phyloP scores from a whole-genome alignment of 2,888 invertebrate species.

The Calameuta pallipes region DNA sequence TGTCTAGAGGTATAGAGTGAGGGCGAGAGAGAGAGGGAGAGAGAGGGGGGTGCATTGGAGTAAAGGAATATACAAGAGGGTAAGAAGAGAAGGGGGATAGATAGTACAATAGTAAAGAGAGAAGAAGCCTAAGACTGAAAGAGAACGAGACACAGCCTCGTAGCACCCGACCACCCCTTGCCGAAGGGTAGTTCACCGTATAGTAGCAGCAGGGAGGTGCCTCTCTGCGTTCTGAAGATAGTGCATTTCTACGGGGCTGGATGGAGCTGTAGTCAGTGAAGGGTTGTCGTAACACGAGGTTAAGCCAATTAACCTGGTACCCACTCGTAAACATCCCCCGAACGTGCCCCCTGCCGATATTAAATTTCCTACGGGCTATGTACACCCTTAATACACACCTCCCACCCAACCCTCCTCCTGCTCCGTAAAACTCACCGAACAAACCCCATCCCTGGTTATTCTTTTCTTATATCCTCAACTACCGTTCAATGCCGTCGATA shows the following conservation, averaged over 20 bases:
- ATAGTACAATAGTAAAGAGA: too few relatives aligned
- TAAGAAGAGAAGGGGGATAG: conserved; percentile 9
- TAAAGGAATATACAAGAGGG: conserved; percentile 18
- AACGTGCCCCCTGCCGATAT: conserved; percentile 31
- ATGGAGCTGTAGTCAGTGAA: conserved; percentile 13
- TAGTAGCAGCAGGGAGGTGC: neutral
- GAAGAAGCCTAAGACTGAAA: too few relatives aligned
- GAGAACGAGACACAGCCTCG: too few relatives aligned
- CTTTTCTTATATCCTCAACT: too few relatives aligned
- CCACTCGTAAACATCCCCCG: conserved; percentile 23
- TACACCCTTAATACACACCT: too few relatives aligned
- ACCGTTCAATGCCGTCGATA: too few relatives aligned
- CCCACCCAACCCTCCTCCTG: too few relatives aligned
- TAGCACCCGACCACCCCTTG: too few relatives aligned
- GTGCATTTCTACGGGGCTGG: conserved; percentile 28
- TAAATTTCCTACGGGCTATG: conserved; percentile 8
- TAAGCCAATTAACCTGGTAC: conserved; percentile 47
- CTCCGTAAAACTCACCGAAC: too few relatives aligned
- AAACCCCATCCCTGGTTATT: too few relatives aligned
- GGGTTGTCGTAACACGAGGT: conserved; percentile 8
- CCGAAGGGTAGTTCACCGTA: neutral
- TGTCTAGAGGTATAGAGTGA: conserved; percentile 24
- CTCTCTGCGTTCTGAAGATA: conserved; percentile 31
- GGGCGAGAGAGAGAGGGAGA: conserved; percentile 25
- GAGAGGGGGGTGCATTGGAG: conserved; percentile 19